These are phyloP conservation scores for Drosophila phalerata DNA, from an alignment of 2,888 invertebrate genomes.

Conservation along the genomic window DNA sequence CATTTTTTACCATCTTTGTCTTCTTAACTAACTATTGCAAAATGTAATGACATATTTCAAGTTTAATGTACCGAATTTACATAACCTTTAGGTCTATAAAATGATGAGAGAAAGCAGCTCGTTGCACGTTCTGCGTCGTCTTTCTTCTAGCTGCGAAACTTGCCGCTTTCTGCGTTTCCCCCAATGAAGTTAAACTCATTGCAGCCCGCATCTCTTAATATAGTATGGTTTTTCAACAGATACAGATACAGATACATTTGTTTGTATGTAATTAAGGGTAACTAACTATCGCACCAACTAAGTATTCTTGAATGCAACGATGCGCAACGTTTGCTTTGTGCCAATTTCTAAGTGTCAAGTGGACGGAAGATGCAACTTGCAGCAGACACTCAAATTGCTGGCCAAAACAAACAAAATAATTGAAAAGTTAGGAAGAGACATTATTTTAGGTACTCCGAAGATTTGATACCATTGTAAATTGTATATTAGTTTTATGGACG, in stretches of 20 bases:
- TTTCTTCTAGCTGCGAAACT: slow-evolving; percentile 58
- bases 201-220: slow-evolving; percentile 9
- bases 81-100: slow-evolving; percentile 49
- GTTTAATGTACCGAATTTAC: slow-evolving; percentile 64
- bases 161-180: slow-evolving; percentile 78
- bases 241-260: slow-evolving; percentile 1
- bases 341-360: slow-evolving; percentile 71
- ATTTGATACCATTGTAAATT: no score
- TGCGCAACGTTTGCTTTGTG: slow-evolving; percentile 59
- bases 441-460: not conserved
- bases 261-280: slow-evolving; percentile 61
- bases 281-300: slow-evolving; percentile 29
- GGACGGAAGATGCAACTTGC: slow-evolving; percentile 38
- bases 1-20: slow-evolving; percentile 30
- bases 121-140: slow-evolving; percentile 62
- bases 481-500: no score
- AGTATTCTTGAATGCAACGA: slow-evolving; percentile 67
- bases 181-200: slow-evolving; percentile 31
- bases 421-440: not conserved
- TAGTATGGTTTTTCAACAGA: not conserved
- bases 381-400: slow-evolving; percentile 19
- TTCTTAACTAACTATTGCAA: slow-evolving; percentile 35
- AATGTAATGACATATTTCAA: slow-evolving; percentile 52
- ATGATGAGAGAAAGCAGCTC: slow-evolving; percentile 65
- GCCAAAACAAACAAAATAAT: slow-evolving; percentile 38